Evolutionary conservation across 2,113 vertebrate genomes (phyloP).

Genomic region (Paramormyrops kingsleyae): DNA sequence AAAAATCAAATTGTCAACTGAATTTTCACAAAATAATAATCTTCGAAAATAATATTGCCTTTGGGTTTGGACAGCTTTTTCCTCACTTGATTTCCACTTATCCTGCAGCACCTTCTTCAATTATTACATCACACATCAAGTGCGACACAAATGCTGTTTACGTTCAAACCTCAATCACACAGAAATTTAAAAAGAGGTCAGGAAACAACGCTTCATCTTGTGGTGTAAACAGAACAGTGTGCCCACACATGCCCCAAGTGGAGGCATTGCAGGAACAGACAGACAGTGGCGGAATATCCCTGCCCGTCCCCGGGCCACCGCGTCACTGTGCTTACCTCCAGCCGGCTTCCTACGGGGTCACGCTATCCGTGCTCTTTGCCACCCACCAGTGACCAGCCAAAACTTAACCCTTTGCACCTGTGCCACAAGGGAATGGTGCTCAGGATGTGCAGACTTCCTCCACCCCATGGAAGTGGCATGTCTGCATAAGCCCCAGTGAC

Average conservation of each 20-base stretch:
- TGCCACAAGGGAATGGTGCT: not conserved
- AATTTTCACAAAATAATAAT: not conserved
- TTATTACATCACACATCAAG: not conserved
- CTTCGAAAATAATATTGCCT: not conserved
- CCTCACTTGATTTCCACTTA: not conserved
- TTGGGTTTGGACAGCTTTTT: not conserved
- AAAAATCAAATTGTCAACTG: not conserved
- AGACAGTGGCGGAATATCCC: not conserved
- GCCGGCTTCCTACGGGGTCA: not conserved
- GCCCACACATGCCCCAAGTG: not conserved
- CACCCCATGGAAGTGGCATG: not conserved
- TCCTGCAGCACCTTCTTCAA: not conserved
- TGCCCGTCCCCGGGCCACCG: not conserved
- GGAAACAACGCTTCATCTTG: not conserved
- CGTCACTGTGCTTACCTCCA: not conserved
- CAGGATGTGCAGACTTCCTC: not conserved
- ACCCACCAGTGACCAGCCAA: not conserved
- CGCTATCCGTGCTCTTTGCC: not conserved
- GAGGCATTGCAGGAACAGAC: not conserved
- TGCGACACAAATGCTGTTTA: not conserved
- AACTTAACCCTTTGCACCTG: not conserved
- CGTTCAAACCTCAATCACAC: not conserved
- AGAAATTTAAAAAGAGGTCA: not conserved
- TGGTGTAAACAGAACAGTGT: not conserved
- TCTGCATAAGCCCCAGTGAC: slow-evolving; percentile 5